Base-by-base conservation (phyloP, 2,888 invertebrate genomes). In the Euclidia mi region DNA sequence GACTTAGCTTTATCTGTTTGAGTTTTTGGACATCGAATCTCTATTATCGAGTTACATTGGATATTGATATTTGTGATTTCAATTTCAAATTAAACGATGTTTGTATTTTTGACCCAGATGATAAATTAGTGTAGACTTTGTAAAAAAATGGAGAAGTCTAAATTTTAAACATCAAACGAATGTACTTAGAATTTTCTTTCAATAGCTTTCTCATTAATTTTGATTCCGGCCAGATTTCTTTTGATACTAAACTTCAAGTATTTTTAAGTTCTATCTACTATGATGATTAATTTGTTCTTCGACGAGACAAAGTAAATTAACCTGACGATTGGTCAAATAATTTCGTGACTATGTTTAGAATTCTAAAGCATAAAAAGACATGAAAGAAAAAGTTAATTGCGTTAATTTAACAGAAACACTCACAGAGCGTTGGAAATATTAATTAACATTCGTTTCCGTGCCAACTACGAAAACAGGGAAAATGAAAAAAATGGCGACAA, bases 1-100 rank as follows among this genome's bases (percentile, higher is more conserved):
- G 94, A 91, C 92, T 92, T 87, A 69, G 66, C 67, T 82, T 86
- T 91, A 87, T 92, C 88, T 89, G 81, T 90, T 88, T 84, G 85
- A 90, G 85, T 89, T 90, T 84, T 87, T 83, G 73, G 80, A 71
- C 75, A 76, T 78, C 64, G 70, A 76, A 75, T 81, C 78, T 82
- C 58, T 78, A 77, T 78, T 81, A 76, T 84, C 73, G 51, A 71
- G 64, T 81, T 78, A 76, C 74, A 78, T 57, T 65, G 63, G 73
- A 60, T 68, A 78, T 76, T 76, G 71, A 76, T 71, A 78, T 56
- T 56, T 32, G 35, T 11, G 43, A 56, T 60, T 60, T 60, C 7
- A 56, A 56, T 64, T 47, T 53, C 18, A 35, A 37, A 2, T n/a
- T 31, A 46, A 43, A 48, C 14, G 37, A 15, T 55, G 7, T 64